Conservation (phyloP, 2,113 vertebrate species). For the Bufo gargarizans region DNA sequence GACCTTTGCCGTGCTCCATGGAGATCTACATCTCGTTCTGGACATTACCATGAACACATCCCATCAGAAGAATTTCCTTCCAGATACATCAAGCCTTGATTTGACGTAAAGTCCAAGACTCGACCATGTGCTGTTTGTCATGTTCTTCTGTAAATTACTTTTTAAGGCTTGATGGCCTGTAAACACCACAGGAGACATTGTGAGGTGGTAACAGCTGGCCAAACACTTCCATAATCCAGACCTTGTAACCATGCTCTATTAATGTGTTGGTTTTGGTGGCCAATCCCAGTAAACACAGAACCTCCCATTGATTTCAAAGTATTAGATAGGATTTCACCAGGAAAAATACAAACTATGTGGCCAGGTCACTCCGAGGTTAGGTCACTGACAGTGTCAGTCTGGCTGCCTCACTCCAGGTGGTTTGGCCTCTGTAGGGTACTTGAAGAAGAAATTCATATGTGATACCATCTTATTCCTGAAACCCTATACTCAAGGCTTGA, state of each 20-base stretch:
- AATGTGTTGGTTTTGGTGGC: not conserved
- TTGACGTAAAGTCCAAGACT: conserved; percentile 36
- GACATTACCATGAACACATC: not conserved
- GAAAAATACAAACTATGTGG: conserved; percentile 2
- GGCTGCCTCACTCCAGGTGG: not conserved
- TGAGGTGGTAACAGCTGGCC: not conserved
- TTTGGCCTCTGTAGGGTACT: conserved; percentile 6
- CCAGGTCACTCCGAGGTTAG: conserved; percentile 31
- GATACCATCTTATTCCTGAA: not conserved
- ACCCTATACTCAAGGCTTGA: not conserved
- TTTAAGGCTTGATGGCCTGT: not conserved
- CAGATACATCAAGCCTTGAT: not conserved
- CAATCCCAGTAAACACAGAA: not conserved
- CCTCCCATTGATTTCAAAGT: not conserved
- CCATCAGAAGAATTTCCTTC: conserved; percentile 47
- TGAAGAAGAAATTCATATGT: conserved; percentile 18
- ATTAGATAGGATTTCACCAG: conserved; percentile 15
- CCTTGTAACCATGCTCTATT: not conserved
- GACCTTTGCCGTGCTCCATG: not conserved
- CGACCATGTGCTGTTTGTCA: not conserved
- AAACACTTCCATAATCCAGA: conserved; percentile 5
- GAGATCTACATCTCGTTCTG: not conserved
- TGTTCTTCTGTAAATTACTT: not conserved
- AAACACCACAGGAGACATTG: conserved; percentile 9
- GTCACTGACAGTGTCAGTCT: not conserved